Conservation (phyloP, 2,888 invertebrate species). For the Phasia obesa region DNA sequence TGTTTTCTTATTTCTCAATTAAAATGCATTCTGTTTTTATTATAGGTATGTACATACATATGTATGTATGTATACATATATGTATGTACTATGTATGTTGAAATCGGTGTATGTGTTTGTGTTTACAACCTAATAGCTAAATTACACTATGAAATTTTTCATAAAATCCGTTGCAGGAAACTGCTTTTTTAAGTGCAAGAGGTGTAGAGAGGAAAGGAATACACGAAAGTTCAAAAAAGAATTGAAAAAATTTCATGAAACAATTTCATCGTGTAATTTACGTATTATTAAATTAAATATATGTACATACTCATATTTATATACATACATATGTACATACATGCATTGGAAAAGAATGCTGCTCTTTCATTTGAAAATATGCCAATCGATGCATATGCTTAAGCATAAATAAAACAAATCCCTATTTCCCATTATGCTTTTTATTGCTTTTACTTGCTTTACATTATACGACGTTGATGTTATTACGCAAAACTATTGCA, state of each 20-base stretch:
- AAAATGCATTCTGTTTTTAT: too few relatives aligned
- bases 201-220: too few relatives aligned
- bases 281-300: not conserved
- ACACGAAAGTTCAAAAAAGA: not conserved
- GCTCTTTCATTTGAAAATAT: not conserved
- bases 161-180: too few relatives aligned
- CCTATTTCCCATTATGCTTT: not conserved
- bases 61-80: too few relatives aligned
- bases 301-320: not conserved
- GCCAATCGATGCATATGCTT: too few relatives aligned
- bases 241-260: too few relatives aligned
- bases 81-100: not conserved
- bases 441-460: not conserved
- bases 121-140: too few relatives aligned
- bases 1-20: too few relatives aligned
- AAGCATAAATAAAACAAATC: not conserved
- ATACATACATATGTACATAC: not conserved
- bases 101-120: not conserved
- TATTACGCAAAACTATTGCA: slow-evolving; percentile 12
- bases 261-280: too few relatives aligned
- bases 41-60: too few relatives aligned
- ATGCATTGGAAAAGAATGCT: not conserved
- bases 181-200: too few relatives aligned
- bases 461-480: not conserved
- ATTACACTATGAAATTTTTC: too few relatives aligned